phyloP scores from a whole-genome alignment of 1,140 invertebrate genomes.

The Drosophila varians region DNA sequence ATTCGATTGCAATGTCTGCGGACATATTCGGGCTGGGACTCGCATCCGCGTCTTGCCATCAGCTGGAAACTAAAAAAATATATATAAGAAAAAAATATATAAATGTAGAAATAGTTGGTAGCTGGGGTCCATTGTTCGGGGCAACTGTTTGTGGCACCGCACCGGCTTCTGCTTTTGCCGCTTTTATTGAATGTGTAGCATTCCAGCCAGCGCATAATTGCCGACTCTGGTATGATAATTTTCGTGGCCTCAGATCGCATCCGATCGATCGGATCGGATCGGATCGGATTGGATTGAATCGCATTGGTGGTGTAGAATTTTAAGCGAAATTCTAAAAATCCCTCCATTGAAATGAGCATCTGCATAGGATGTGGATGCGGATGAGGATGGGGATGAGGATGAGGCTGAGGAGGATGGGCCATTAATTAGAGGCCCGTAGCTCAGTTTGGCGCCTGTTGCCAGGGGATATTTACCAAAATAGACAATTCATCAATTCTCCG shows the following conservation, averaged over 20 bases:
- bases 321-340: slow-evolving; percentile 44
- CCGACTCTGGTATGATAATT: slow-evolving; percentile 72
- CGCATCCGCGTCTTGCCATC: slow-evolving; percentile 35
- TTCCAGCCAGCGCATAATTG: slow-evolving; percentile 68
- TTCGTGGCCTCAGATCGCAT: slow-evolving; percentile 22
- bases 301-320: slow-evolving; percentile 55
- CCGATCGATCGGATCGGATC: slow-evolving; percentile 2
- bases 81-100: background rate
- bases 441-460: slow-evolving; percentile 44
- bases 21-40: slow-evolving; percentile 33
- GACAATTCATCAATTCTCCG: slow-evolving; percentile 76
- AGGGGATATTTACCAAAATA: slow-evolving; percentile 55
- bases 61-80: slow-evolving; percentile 7
- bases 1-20: slow-evolving; percentile 33
- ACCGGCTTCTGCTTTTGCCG: slow-evolving; percentile 52
- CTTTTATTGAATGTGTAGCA: slow-evolving; percentile 56
- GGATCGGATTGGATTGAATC: slow-evolving; percentile 36
- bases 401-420: background rate
- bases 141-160: slow-evolving; percentile 29
- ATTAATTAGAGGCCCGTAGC: slow-evolving; percentile 30
- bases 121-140: slow-evolving; percentile 54
- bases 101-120: background rate
- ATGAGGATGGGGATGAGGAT: no score
- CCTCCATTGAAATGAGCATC: background rate
- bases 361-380: slow-evolving; percentile 14